Base-by-base conservation (phyloP, 2,797 vertebrate genomes). In the Lutjanus argentimaculatus region DNA sequence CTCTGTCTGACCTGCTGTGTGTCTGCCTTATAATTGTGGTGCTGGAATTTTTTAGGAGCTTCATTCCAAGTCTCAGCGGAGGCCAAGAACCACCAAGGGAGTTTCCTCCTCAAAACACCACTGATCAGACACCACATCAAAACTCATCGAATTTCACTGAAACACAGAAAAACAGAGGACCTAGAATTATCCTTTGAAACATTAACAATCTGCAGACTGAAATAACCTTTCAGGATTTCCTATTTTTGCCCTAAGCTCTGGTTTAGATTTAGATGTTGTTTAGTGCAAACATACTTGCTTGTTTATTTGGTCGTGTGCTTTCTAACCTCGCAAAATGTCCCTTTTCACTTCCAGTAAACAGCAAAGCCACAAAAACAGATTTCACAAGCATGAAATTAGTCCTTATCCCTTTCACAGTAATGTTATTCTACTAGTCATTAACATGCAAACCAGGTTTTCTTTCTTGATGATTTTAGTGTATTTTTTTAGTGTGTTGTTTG, bases 111-210 rank as follows among this genome's bases (percentile, higher is more conserved):
- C 42, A 21, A 87, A 88, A 87, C 80, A 62, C 85, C 80, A 77
- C 92, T 90, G 93, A 95, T 95, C 91, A 91, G 75, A 90, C 91
- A 93, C 95, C 94, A 94, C 95, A 95, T 95, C 93, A 93, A 77
- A 92, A 82, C 83, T 83, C 78, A 72, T 86, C 84, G 62, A 83
- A 86, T 94, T 93, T 93, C 89, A 89, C 89, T 88, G 77, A 87
- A 92, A 88, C 80, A 68, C 77, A 67, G 85, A 86, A 89, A 90
- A 91, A 86, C 77, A 78, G 79, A 83, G 63, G 80, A 85, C 86
- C 90, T 90, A 83, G 90, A 92, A 93, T 91, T 94, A 94, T 80
- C 78, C 81, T 88, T 89, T 89, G 79, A 93, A 91, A 85, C 56
- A 68, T 88, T 77, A 88, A 90, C 86, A 91, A 92, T 93, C 88